Evolutionary conservation across 2,888 invertebrate species (phyloP), one percentile per base, ranked within the genome.

Genomic region (Lutraria lutraria): DNA sequence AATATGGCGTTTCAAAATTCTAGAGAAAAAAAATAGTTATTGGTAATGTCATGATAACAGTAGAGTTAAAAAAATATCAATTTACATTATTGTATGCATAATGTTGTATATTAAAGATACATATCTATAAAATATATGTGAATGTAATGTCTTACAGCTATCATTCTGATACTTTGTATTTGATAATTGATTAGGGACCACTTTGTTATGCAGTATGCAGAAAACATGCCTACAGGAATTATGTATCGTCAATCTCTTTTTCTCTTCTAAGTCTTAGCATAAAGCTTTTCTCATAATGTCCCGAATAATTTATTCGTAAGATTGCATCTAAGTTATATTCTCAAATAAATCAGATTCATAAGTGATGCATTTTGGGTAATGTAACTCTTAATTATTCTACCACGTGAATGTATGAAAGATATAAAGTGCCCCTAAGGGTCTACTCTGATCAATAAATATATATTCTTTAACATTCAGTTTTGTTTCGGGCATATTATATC

Each of bases 131-230:
- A 68, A 68, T 68, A 68, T 68, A 68, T 68, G 63, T 43, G 43
- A 79, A 52, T 79, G 19, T 34, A 16, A 34, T 79, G 79, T 43
- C 79, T 79, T 21, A n/a, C 21, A 79, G 79, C 79, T 31, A 79
- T 79, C 0, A 79, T 79, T 21, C 63, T 25, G 12, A 25, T 68
- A 68, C 21, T 43, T 43, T 43, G 43, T 43, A 8, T 43, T 43
- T 43, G 43, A 43, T 43, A 43, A 43, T 43, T 43, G 63, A 68
- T 68, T 68, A 43, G 21, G 54, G 25, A 86, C 63, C 19, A 63
- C 52, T 81, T 81, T 63, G 81, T 86, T 86, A 86, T 86, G 86
- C 86, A 86, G 54, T 68, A 86, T 86, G 86, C 81, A 86, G 81
- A 86, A 81, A 68, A 29, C 25, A 63, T 53, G 86, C 86, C 86